A percentile compares a stretch with the other conserved stretches of the same genome.
Conservation (phyloP, 2,888 invertebrate genomes). For the Polyploca ridens region DNA sequence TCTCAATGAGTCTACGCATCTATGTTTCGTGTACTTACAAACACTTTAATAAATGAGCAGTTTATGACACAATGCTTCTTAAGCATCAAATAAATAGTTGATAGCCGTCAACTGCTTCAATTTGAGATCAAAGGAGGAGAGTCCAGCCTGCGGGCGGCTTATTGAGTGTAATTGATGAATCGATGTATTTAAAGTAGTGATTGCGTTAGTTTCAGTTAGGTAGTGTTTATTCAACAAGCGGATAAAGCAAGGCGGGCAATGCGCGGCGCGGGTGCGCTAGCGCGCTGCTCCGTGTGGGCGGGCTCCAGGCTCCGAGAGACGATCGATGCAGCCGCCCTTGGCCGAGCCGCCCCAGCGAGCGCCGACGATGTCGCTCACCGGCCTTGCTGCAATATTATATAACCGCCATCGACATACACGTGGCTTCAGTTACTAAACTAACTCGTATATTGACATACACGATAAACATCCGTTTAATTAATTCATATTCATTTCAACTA, state of each 20-base stretch:
- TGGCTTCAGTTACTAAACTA: constrained; percentile 15
- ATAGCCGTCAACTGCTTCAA: background rate
- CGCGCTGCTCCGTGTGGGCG: constrained; percentile 33
- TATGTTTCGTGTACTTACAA: background rate
- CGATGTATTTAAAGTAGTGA: background rate
- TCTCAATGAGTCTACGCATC: background rate
- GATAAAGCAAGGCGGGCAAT: constrained; percentile 42
- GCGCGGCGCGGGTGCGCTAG: constrained; percentile 51
- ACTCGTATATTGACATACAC: background rate
- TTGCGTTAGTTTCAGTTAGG: constrained; percentile 16
- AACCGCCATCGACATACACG: constrained; percentile 48
- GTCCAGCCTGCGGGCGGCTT: constrained; percentile 16
- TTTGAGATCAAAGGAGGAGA: constrained; percentile 1
- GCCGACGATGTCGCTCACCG: constrained; percentile 58
- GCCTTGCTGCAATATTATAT: constrained; percentile 66
- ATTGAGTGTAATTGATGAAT: constrained; percentile 12
- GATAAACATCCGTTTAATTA: constrained; percentile 1
- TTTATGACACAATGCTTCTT: background rate
- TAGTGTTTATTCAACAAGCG: constrained; percentile 54
- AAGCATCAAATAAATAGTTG: background rate
- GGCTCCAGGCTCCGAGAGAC: constrained; percentile 41
- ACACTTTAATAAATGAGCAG: background rate
- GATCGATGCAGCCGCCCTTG: constrained; percentile 79
- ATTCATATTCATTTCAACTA: background rate
- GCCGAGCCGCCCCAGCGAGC: constrained; percentile 61